Percentiles rank a stretch among this genome's conserved stretches.
Conservation (phyloP, 1,140 invertebrate genomes). For the Drosophila ananassae region DNA sequence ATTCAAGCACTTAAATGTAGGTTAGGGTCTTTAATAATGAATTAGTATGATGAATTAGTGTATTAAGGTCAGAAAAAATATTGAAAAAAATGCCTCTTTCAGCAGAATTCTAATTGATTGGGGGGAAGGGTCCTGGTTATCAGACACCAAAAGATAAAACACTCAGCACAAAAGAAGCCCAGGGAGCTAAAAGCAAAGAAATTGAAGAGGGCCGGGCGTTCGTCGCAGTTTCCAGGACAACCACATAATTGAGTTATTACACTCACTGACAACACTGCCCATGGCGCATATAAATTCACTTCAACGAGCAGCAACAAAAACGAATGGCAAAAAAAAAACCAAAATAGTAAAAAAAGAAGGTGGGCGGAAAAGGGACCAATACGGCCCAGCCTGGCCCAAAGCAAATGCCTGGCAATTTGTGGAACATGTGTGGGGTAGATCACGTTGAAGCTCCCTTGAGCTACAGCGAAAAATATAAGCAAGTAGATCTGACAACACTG, state of each 20-base stretch:
- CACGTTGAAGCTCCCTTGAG: conserved; percentile 22
- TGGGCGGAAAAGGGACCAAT: background rate
- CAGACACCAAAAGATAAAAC: conserved; percentile 19
- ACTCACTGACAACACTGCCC: conserved; percentile 41
- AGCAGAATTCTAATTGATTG: background rate
- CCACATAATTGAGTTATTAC: conserved; percentile 76
- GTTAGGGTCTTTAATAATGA: too few species aligned
- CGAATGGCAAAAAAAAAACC: conserved; percentile 8
- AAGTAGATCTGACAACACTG: background rate
- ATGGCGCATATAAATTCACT: conserved; percentile 37
- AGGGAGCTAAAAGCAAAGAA: conserved; percentile 4
- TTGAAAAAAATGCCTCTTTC: background rate
- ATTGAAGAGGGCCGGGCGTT: conserved; percentile 24
- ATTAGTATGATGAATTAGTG: too few species aligned
- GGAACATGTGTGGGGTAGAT: conserved; percentile 30
- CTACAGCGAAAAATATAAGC: conserved; percentile 11
- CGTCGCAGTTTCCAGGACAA: conserved; percentile 64
- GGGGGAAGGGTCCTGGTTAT: background rate
- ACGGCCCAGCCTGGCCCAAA: background rate
- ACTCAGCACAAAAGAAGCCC: conserved; percentile 15
- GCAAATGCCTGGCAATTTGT: conserved; percentile 42
- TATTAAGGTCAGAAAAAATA: too few species aligned
- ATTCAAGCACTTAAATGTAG: conserved; percentile 13
- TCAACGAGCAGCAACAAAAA: conserved; percentile 38
- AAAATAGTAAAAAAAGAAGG: conserved; percentile 33